These are phyloP conservation scores for Mayetiola destructor DNA, from an alignment of 2,888 invertebrate genomes.

Conservation along the genomic window DNA sequence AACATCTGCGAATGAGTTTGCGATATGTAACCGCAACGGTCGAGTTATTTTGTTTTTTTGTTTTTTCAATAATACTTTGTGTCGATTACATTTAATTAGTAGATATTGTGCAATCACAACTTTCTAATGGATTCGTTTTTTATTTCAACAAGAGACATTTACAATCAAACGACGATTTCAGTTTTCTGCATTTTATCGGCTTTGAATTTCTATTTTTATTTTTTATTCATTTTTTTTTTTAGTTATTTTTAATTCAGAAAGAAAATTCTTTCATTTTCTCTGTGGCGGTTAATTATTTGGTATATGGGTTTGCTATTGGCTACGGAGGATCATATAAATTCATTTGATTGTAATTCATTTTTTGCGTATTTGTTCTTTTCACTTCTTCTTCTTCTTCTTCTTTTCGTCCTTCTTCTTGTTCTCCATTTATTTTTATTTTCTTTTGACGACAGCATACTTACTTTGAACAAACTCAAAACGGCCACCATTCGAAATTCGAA, in stretches of 20 bases:
- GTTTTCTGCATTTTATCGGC: not conserved
- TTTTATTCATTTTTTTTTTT: not conserved
- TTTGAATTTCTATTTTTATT: not conserved
- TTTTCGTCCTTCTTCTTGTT: not conserved
- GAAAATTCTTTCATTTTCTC: no score
- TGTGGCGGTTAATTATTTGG: not conserved
- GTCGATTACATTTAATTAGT: no score
- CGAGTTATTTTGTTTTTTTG: no score
- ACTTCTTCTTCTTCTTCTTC: not conserved
- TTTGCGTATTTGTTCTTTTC: not conserved
- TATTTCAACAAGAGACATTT: slow-evolving; percentile 1
- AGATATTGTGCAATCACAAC: no score
- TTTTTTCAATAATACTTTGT: no score
- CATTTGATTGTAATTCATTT: not conserved
- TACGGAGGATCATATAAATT: slow-evolving; percentile 9
- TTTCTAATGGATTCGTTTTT: no score
- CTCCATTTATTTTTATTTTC: not conserved
- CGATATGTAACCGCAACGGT: no score
- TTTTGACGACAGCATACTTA: not conserved
- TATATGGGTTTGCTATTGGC: not conserved
- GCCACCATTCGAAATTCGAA: no score
- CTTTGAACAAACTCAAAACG: no score
- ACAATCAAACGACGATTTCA: not conserved
- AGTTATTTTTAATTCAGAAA: no score
- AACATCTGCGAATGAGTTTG: no score